Evolutionary conservation across 2,113 vertebrate genomes (phyloP), one percentile per base, ranked within the genome.

Genomic region (Thinocorus orbignyianus): DNA sequence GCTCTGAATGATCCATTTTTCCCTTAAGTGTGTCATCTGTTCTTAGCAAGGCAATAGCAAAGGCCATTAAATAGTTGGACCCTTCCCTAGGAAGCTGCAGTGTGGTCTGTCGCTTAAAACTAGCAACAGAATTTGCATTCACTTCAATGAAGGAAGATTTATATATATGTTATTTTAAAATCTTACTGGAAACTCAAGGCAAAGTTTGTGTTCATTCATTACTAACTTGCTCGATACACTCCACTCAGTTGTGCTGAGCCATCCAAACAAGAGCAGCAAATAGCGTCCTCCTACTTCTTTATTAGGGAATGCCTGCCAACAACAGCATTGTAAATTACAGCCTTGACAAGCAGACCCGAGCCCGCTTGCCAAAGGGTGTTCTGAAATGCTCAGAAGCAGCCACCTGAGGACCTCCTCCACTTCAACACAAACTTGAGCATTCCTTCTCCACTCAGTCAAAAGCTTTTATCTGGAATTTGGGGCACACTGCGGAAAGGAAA

Each of bases 251-350:
- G 83, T 69, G 87, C 95, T 91, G 87, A 95, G 86, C 76, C 71
- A 74, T 69, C 44, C 88, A 92, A 81, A 92, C 41, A 16, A 44
- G 41, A 60, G 28, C 20, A 94, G 64, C 24, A 1, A 96, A 72
- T 1, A 42, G 39, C 4, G 57, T 39, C 71, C 93, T 19, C 78
- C 49, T 42, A 51, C 62, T 85, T 58, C 92, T 95, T 86, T 90
- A 46, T 79, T 70, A 66, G 90, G 96, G 92, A 95, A 88, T 19
- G 20, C 35, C 64, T 96, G 95, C 93, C 96, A 97, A 79, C 39
- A 86, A 13, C 60, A 76, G 78, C 41, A 22, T 90, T 76, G 92
- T 65, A 69, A 79, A 77, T 41, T 33, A 55, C 52, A 55, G 30
- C 65, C 69, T 3, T 8, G 95, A 77, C 71, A 81, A 61, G 92